These are phyloP conservation scores for Dendrophyllia cribrosa DNA, from an alignment of 64 coral and sea anemone species.

Conservation along the genomic window DNA sequence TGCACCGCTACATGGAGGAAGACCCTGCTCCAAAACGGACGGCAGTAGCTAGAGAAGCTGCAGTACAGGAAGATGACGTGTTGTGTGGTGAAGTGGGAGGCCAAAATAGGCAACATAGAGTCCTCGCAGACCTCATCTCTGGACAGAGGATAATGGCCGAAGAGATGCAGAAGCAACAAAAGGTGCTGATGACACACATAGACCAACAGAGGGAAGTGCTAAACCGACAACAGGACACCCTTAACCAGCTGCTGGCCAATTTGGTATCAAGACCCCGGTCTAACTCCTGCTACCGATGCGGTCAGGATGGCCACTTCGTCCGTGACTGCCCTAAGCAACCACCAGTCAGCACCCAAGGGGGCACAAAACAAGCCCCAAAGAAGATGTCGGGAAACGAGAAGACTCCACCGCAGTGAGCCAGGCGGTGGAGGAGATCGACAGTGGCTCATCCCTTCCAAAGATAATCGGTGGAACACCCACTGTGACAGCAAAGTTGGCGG, in stretches of 20 bases:
- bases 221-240: conserved; percentile 18
- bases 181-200: neutral
- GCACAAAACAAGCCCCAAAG: neutral
- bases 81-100: neutral
- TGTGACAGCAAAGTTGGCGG: conserved; percentile 43
- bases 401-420: conserved; percentile 55
- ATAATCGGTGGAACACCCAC: conserved; percentile 67
- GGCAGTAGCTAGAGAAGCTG: neutral
- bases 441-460: conserved; percentile 54
- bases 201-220: conserved; percentile 43
- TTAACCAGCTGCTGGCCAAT: neutral
- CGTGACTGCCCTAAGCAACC: conserved; percentile 2
- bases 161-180: conserved; percentile 45
- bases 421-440: conserved; percentile 38
- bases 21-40: neutral
- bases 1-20: conserved; percentile 29
- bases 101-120: neutral
- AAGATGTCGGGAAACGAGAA: conserved; percentile 26
- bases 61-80: neutral
- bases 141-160: conserved; percentile 48
- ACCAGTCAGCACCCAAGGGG: neutral
- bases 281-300: conserved; percentile 30
- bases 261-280: neutral
- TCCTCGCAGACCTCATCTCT: neutral
- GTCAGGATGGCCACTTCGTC: conserved; percentile 3